Evolutionary conservation across 2,797 vertebrate genomes (phyloP).

Genomic region (Molossus alvarezi): DNA sequence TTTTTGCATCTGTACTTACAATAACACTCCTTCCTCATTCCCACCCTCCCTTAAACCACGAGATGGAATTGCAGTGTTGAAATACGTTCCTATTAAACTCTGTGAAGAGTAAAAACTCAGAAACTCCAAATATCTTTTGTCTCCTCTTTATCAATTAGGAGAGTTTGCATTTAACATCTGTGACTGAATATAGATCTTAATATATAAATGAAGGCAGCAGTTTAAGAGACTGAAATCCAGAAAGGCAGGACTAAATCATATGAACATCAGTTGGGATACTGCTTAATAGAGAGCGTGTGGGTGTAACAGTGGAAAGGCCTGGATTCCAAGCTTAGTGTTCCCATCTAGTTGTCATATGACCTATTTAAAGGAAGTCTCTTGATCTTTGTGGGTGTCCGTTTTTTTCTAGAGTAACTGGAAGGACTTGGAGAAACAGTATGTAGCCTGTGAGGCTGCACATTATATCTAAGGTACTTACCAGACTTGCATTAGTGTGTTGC

Average conservation of each 20-base stretch:
- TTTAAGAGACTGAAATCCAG: neutral
- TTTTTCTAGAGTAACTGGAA: neutral
- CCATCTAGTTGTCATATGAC: neutral
- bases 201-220: neutral
- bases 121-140: neutral
- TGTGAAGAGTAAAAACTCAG: constrained; percentile 2
- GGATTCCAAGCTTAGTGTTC: neutral
- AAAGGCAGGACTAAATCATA: neutral
- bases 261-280: neutral
- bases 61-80: neutral
- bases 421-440: neutral
- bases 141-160: neutral
- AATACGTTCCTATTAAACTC: neutral
- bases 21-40: neutral
- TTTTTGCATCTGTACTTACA: constrained; percentile 61
- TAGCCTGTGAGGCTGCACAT: neutral
- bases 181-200: constrained; percentile 41
- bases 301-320: neutral
- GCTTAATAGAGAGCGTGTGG: neutral
- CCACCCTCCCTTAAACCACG: neutral
- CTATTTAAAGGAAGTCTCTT: constrained; percentile 31
- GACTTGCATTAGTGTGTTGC: neutral
- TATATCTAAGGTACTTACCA: neutral
- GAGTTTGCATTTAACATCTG: constrained; percentile 51
- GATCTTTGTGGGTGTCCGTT: neutral